Conservation (phyloP, 2,113 vertebrate species). For the Laterallus jamaicensis region DNA sequence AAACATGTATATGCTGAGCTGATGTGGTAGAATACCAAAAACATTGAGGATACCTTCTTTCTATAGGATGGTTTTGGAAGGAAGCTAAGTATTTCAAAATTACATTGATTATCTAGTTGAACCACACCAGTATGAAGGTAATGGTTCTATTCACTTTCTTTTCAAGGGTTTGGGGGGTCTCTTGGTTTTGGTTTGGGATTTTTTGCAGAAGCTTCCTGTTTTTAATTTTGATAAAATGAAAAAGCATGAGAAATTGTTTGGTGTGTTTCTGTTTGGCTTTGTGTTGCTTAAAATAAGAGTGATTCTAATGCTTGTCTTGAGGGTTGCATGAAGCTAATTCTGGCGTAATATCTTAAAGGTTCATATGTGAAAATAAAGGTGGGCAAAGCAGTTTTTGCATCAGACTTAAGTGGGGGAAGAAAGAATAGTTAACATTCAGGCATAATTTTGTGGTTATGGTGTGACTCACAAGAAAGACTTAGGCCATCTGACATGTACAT, state of each 20-base stretch:
- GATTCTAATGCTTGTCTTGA: not conserved
- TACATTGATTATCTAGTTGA: not conserved
- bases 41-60: not conserved
- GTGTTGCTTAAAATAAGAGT: not conserved
- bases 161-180: accelerated
- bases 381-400: not conserved
- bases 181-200: not conserved
- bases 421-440: not conserved
- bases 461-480: slow-evolving; percentile 36
- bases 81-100: not conserved
- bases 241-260: not conserved
- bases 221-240: not conserved
- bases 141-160: not conserved
- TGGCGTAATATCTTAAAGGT: not conserved
- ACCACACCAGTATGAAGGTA: not conserved
- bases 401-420: not conserved
- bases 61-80: not conserved
- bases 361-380: not conserved
- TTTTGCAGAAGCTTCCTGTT: not conserved
- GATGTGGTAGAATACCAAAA: not conserved
- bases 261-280: no score
- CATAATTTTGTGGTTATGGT: slow-evolving; percentile 17
- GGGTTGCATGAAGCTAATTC: not conserved
- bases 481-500: slow-evolving; percentile 22
- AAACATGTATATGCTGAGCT: not conserved